These are phyloP conservation scores for Entomobrya multifasciata DNA, from an alignment of 2,888 invertebrate species.

Conservation along the genomic window DNA sequence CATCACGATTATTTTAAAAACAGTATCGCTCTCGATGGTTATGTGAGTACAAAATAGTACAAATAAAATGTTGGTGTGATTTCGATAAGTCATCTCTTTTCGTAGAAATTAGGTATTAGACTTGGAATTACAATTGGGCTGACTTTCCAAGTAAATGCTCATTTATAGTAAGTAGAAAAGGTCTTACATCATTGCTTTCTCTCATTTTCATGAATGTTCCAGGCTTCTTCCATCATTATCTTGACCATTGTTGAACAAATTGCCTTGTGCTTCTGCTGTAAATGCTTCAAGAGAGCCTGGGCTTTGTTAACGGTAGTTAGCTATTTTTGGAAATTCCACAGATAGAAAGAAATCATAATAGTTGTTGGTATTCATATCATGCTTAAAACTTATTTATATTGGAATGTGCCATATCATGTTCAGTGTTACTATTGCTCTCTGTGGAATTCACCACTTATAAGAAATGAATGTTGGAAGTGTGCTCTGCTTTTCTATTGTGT, in stretches of 20 bases:
- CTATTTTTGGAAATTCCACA: constrained; percentile 30
- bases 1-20: constrained; percentile 19
- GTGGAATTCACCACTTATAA: constrained; percentile 23
- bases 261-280: constrained; percentile 48
- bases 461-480: constrained; percentile 24
- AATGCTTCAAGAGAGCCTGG: no score
- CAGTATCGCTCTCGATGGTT: no score
- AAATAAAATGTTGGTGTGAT: no score
- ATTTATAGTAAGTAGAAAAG: constrained; percentile 59
- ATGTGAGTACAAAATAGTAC: constrained; percentile 6
- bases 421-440: constrained; percentile 24
- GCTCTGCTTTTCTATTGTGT: constrained; percentile 48
- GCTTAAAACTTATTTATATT: constrained; percentile 54
- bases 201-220: constrained; percentile 40
- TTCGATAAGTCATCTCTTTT: constrained; percentile 60
- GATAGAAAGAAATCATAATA: no score
- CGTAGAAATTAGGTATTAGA: constrained; percentile 67
- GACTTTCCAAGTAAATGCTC: constrained; percentile 47
- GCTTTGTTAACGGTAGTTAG: constrained; percentile 36
- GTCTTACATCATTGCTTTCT: constrained; percentile 53
- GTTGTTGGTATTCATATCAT: constrained; percentile 39
- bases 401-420: constrained; percentile 27
- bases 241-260: constrained; percentile 68
- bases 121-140: no score
- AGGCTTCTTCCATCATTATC: constrained; percentile 11